Percentiles rank a stretch among this genome's conserved stretches.
phyloP scores from a whole-genome alignment of 1,140 invertebrate species.

The Zaprionus vittiger region DNA sequence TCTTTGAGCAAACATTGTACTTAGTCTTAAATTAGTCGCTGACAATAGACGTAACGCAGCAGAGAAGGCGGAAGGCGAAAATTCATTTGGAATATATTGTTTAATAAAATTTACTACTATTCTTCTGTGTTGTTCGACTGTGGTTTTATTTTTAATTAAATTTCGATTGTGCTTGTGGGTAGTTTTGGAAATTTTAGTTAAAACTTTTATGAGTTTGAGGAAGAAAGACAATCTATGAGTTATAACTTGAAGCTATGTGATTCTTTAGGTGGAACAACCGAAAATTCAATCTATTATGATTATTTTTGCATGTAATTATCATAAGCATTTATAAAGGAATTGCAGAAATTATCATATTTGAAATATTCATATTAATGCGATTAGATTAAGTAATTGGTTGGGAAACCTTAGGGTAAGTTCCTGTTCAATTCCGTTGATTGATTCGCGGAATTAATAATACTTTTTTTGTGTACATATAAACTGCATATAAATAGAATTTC shows the following conservation, averaged over 20 bases:
- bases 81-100: not conserved
- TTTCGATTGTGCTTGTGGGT: not conserved
- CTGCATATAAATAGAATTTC: not conserved
- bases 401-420: slow-evolving; percentile 3
- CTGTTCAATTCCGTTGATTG: not conserved
- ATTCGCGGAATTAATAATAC: not conserved
- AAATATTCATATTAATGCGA: not conserved
- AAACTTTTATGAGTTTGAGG: not conserved
- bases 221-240: too few species aligned
- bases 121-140: slow-evolving; percentile 18
- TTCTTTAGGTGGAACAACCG: not conserved
- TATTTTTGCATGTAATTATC: not conserved
- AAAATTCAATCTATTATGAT: not conserved
- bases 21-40: slow-evolving; percentile 52
- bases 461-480: not conserved
- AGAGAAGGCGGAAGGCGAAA: not conserved
- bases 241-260: too few species aligned
- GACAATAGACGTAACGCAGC: slow-evolving; percentile 35
- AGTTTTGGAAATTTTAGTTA: not conserved
- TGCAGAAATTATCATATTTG: not conserved
- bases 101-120: slow-evolving; percentile 32
- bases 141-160: slow-evolving; percentile 41
- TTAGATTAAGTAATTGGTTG: not conserved
- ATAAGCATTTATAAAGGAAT: not conserved
- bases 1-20: slow-evolving; percentile 14